These are phyloP conservation scores for Quadroppia sp. DNA, from an alignment of 2,888 invertebrate species.

Conservation along the genomic window DNA sequence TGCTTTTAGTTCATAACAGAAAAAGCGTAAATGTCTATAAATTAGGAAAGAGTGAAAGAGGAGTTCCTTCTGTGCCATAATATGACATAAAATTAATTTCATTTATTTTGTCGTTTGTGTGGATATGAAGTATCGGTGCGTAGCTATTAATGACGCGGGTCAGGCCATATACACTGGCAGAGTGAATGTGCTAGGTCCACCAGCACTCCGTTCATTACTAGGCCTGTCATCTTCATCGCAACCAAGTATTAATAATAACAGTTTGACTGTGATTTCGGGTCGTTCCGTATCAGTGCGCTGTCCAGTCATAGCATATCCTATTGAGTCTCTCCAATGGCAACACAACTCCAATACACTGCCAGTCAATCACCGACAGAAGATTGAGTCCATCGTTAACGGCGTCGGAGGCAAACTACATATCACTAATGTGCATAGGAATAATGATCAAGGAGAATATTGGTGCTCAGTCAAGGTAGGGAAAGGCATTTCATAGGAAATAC, in stretches of 20 bases:
- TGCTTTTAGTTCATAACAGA: not conserved
- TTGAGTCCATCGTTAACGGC: constrained; percentile 47
- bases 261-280: constrained; percentile 70
- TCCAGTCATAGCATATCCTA: constrained; percentile 90
- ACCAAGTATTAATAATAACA: constrained; percentile 57
- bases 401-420: constrained; percentile 40
- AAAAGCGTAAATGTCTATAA: not conserved
- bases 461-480: constrained; percentile 40
- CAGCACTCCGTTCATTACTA: constrained; percentile 31
- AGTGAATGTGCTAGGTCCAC: constrained; percentile 41
- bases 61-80: constrained; percentile 2
- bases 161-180: constrained; percentile 20
- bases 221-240: constrained; percentile 17
- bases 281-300: constrained; percentile 71
- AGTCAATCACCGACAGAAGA: constrained; percentile 52
- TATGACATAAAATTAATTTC: constrained; percentile 5
- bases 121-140: constrained; percentile 40
- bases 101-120: constrained; percentile 17
- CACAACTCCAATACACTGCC: constrained; percentile 50
- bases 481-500: not conserved
- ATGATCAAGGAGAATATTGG: constrained; percentile 40
- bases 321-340: constrained; percentile 91
- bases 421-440: constrained; percentile 38
- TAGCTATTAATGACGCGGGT: constrained; percentile 42
- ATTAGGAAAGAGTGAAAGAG: not conserved